Percentiles rank a stretch among this genome's conserved stretches.
These are phyloP conservation scores for Creontiades dilutus DNA, from an alignment of 2,888 invertebrate genomes.

Conservation along the genomic window DNA sequence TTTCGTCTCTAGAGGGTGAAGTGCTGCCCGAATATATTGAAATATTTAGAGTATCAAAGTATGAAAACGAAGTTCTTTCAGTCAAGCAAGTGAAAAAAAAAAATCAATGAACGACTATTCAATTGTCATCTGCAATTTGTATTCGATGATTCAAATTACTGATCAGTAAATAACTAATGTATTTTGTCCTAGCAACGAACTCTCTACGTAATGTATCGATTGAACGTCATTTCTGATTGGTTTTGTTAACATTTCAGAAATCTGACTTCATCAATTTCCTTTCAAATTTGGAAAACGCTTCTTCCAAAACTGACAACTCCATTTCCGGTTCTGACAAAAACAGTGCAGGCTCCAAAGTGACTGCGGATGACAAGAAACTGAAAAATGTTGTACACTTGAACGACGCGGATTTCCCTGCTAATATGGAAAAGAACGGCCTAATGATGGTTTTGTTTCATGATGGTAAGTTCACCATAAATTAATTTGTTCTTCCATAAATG, in stretches of 20 bases:
- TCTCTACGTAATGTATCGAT: too few relatives aligned
- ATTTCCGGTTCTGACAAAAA: conserved; percentile 27
- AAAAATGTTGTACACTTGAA: conserved; percentile 42
- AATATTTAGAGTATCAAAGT: too few relatives aligned
- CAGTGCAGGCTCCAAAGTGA: conserved; percentile 16
- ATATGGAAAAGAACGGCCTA: conserved; percentile 51
- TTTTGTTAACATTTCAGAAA: conserved; percentile 44
- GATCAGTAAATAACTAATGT: too few relatives aligned
- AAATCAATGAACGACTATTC: too few relatives aligned
- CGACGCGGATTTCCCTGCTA: conserved; percentile 49
- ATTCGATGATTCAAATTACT: too few relatives aligned
- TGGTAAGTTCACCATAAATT: conserved; percentile 53
- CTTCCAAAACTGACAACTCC: conserved; percentile 35
- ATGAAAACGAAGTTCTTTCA: too few relatives aligned
- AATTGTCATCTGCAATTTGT: too few relatives aligned
- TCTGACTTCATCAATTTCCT: conserved; percentile 63
- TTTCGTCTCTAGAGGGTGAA: too few relatives aligned
- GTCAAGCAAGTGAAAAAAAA: too few relatives aligned
- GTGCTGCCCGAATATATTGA: too few relatives aligned
- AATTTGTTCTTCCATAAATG: neutral
- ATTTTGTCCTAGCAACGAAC: too few relatives aligned
- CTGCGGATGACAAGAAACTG: neutral
- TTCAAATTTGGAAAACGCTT: neutral
- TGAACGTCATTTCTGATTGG: too few relatives aligned
- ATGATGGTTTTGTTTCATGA: conserved; percentile 61